Evolutionary conservation across 2,113 vertebrate species (phyloP).

Genomic region (Carassius carassius): DNA sequence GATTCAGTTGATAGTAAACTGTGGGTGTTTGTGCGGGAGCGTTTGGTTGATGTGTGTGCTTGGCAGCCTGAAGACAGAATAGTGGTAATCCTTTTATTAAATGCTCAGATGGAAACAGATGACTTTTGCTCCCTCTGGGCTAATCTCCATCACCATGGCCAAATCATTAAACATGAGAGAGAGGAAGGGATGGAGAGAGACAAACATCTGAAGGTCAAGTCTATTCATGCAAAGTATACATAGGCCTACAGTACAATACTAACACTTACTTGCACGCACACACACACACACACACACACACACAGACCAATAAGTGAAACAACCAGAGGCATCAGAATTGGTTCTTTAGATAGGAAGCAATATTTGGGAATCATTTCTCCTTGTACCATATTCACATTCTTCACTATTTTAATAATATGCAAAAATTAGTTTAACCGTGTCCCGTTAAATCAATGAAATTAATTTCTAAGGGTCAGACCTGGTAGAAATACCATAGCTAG

Average conservation of each 20-base stretch:
- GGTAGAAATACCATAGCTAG: background rate
- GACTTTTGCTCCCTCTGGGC: constrained; percentile 45
- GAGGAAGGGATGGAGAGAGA: background rate
- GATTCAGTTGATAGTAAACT: constrained; percentile 28
- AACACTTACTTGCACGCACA: background rate
- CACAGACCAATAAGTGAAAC: background rate
- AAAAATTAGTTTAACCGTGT: background rate
- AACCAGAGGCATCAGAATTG: background rate
- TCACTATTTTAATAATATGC: background rate
- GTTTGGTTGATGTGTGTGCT: constrained; percentile 12
- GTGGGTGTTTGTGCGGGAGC: background rate
- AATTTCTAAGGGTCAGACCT: background rate
- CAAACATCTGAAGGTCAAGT: constrained; percentile 34
- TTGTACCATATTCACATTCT: background rate
- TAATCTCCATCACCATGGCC: constrained; percentile 42
- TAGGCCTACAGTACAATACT: background rate
- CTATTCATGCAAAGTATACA: constrained; percentile 5
- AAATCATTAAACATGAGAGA: constrained; percentile 47
- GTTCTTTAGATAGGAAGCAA: background rate
- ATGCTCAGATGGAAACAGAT: constrained; percentile 44
- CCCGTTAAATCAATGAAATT: background rate
- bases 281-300: too few species aligned
- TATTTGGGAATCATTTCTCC: background rate
- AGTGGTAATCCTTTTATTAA: constrained; percentile 46
- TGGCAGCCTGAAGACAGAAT: constrained; percentile 32